phyloP scores from a whole-genome alignment of 2,113 vertebrate genomes.

The Nettapus auritus region DNA sequence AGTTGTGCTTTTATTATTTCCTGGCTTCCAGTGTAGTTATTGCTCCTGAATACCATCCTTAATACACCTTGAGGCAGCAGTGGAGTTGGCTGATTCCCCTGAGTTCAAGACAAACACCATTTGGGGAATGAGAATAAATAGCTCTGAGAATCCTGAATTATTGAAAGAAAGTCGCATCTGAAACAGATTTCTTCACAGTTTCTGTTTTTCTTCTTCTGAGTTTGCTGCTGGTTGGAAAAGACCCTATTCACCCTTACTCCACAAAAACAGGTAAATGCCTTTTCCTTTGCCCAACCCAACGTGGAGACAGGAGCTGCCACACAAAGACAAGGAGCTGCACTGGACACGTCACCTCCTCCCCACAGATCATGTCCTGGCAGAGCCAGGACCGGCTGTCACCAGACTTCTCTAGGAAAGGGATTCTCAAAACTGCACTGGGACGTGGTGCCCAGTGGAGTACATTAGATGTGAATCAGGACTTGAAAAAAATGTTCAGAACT shows the following conservation, averaged over 20 bases:
- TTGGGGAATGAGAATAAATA: constrained; percentile 49
- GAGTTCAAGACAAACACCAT: constrained; percentile 46
- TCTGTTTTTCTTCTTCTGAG: not conserved
- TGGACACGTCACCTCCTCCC: not conserved
- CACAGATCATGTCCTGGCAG: rapidly evolving
- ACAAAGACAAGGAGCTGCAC: not conserved
- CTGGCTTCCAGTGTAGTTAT: not conserved
- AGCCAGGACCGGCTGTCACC: not conserved
- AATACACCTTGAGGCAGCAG: constrained; percentile 24
- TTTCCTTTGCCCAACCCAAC: not conserved
- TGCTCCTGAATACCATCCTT: not conserved
- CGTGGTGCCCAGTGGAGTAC: not conserved
- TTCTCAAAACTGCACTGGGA: not conserved
- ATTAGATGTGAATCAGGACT: not conserved
- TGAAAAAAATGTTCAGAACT: not conserved
- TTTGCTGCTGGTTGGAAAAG: not conserved
- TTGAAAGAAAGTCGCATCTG: constrained; percentile 36
- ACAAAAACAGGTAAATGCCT: not conserved
- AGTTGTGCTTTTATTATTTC: not conserved
- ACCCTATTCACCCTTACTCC: not conserved
- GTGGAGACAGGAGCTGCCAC: not conserved
- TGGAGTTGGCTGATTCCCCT: constrained; percentile 25
- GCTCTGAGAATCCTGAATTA: constrained; percentile 64
- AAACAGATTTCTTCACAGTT: not conserved
- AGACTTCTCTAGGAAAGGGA: not conserved